Percentiles rank a stretch among this genome's conserved stretches.
Conservation (phyloP, 1,140 invertebrate species). For the Drosophila willistoni region DNA sequence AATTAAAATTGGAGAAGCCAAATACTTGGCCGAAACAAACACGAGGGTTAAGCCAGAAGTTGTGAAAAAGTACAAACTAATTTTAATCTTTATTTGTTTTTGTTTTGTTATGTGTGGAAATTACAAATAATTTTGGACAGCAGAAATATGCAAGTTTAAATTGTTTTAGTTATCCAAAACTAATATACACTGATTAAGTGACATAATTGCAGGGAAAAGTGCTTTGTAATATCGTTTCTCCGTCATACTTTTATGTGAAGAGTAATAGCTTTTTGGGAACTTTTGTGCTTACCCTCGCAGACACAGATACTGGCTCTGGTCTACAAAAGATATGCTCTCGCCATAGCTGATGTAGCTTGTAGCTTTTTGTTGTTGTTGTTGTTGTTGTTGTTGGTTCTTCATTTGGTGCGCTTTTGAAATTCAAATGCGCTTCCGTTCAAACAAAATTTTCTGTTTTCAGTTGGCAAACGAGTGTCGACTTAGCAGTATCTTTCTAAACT, state of each 20-base stretch:
- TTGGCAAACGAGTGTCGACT: conserved; percentile 81
- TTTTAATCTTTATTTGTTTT: not conserved
- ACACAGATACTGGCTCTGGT: conserved; percentile 7
- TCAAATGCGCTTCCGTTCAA: conserved; percentile 76
- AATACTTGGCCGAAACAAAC: conserved; percentile 3
- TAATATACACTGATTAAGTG: too few relatives aligned
- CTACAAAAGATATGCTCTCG: conserved; percentile 25
- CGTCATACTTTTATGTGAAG: too few relatives aligned
- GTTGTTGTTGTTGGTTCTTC: conserved; percentile 41
- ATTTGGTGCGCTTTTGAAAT: conserved; percentile 75
- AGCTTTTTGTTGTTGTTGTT: conserved; percentile 45
- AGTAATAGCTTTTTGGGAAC: not conserved
- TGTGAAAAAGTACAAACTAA: not conserved
- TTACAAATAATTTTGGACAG: too few relatives aligned
- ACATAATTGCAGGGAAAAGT: too few relatives aligned
- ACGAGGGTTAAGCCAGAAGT: not conserved
- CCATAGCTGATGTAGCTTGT: conserved; percentile 31
- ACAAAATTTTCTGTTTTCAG: conserved; percentile 54
- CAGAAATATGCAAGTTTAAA: too few relatives aligned
- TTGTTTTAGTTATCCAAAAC: too few relatives aligned
- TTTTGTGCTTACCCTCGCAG: not conserved
- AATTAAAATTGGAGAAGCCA: not conserved
- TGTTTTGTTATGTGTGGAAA: not conserved
- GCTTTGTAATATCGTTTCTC: too few relatives aligned
- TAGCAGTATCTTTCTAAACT: conserved; percentile 65